Percentiles rank a stretch among this genome's conserved stretches.
These are phyloP conservation scores for Agrenia bidenticulata DNA, from an alignment of 2,888 invertebrate species.

Conservation along the genomic window DNA sequence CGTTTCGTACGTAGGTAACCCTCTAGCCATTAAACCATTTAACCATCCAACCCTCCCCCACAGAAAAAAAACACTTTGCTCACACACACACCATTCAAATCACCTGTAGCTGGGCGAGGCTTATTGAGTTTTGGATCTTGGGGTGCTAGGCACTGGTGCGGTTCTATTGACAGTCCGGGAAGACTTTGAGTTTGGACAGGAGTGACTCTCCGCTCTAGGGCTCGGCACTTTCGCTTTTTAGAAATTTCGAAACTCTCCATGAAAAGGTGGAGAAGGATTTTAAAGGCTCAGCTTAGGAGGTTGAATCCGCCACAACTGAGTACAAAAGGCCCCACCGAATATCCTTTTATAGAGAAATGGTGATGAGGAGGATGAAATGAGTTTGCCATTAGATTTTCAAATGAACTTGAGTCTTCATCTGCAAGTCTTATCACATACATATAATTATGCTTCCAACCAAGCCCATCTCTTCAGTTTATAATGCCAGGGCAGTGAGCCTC, in stretches of 20 bases:
- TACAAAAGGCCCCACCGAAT: constrained; percentile 12
- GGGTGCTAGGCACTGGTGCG: not conserved
- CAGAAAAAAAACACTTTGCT: no score
- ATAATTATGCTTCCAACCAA: constrained; percentile 33
- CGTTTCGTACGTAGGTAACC: no score
- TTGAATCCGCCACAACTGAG: not conserved
- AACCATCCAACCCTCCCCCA: no score
- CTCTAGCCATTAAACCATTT: no score
- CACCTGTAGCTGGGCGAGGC: no score
- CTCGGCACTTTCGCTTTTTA: no score
- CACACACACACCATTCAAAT: no score
- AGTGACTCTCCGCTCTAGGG: not conserved
- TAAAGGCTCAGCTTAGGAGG: not conserved
- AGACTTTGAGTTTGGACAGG: no score
- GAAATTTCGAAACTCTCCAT: no score
- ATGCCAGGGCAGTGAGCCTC: no score
- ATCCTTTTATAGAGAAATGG: constrained; percentile 27
- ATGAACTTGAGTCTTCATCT: constrained; percentile 44
- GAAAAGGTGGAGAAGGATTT: not conserved
- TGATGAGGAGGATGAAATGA: constrained; percentile 39
- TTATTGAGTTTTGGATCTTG: not conserved
- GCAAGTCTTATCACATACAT: constrained; percentile 47
- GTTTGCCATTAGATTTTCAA: constrained; percentile 50
- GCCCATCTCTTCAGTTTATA: constrained; percentile 15
- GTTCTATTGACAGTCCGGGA: no score